Base-by-base conservation (phyloP, 2,888 invertebrate species). In the Volucella inflata region DNA sequence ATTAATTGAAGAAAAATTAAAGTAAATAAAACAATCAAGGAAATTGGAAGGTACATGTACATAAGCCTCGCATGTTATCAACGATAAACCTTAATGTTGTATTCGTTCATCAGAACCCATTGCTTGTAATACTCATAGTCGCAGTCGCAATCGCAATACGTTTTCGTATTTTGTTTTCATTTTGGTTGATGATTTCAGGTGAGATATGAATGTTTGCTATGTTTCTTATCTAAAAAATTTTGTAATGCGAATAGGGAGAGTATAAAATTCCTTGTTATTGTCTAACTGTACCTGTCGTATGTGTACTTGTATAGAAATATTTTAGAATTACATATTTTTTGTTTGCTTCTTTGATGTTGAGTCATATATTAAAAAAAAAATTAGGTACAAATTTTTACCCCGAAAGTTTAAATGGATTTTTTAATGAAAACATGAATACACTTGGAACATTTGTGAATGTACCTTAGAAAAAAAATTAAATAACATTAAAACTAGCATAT, bases 161-260 rank as follows among this genome's bases (percentile, higher is more conserved):
- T 30, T 30, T 30, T 30, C 30, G 70, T 57, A 44, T 21, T 67
- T 75, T 74, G 72, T 72, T 83, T 62, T 83, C 70, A 78, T 78
- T 83, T 78, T 74, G 51, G 74, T 57, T 78, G 78, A 65, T 79
- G 76, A 72, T 65, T 75, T 59, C 42, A 78, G 72, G 53, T 75
- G 36, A 68, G 74, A 79, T 84, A 79, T 59, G 57, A 62, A 57
- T 78, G 78, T 72, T 83, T 74, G 78, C 60, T 68, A 71, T 75
- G 74, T 21, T 75, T 57, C 21, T 75, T 84, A 84, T 84, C 83
- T 70, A 44, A 40, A 62, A 68, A 59, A 74, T 46, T 50, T 65
- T 79, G 78, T 74, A 83, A 78, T 50, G 60, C 68, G 44, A 68
- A 72, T 48, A 21, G 30, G 53, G 14, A 44, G 30, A 17, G 30